phyloP scores from a whole-genome alignment of 2,888 invertebrate genomes.

The Melieria omissa region DNA sequence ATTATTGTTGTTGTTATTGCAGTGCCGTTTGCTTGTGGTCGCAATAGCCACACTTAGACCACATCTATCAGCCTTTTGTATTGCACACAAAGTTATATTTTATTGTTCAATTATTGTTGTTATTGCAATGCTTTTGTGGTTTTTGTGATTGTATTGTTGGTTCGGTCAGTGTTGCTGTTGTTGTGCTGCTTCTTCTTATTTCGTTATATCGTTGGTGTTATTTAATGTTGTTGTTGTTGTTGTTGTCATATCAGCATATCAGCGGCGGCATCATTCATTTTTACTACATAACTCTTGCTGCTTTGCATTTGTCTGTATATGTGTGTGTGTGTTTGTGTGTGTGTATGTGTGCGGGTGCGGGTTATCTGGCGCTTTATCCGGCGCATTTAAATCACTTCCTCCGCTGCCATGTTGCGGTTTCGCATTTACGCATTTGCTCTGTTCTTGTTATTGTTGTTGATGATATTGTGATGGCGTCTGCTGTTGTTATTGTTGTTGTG shows the following conservation, averaged over 20 bases:
- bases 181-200: not conserved
- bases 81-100: too few species aligned
- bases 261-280: not conserved
- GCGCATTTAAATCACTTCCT: slow-evolving; percentile 30
- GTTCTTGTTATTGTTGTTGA: too few species aligned
- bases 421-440: too few species aligned
- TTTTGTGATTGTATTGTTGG: not conserved
- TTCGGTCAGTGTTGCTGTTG: not conserved
- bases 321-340: too few species aligned
- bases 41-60: too few species aligned
- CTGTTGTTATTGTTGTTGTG: too few species aligned
- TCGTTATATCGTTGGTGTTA: not conserved
- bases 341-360: not conserved
- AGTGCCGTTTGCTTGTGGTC: too few species aligned
- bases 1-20: too few species aligned
- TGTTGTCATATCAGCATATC: not conserved
- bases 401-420: not conserved
- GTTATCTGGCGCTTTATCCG: slow-evolving; percentile 15
- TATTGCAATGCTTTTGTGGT: not conserved
- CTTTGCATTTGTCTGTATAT: too few species aligned
- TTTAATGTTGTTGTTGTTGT: not conserved
- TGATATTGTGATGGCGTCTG: too few species aligned
- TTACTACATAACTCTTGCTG: not conserved
- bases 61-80: too few species aligned
- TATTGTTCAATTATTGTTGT: too few species aligned